phyloP scores from a whole-genome alignment of 2,888 invertebrate genomes.

The Caenorhabditis afra region DNA sequence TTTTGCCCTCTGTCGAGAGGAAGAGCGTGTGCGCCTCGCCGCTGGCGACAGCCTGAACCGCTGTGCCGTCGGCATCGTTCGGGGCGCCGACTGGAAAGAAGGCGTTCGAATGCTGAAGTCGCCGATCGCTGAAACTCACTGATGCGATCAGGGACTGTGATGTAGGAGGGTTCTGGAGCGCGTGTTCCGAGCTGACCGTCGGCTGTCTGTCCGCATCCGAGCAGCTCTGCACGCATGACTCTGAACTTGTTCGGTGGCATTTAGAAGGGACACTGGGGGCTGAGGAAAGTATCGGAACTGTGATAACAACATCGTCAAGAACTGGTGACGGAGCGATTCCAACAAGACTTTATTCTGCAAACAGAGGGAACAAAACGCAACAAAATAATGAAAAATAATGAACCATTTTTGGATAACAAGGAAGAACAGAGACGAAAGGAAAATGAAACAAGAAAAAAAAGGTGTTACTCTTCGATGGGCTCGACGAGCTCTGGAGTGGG shows the following conservation, averaged over 20 bases:
- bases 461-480: slow-evolving; percentile 11
- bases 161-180: slow-evolving; percentile 41
- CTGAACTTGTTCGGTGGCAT: too few species aligned
- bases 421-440: neutral
- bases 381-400: too few species aligned
- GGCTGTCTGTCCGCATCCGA: slow-evolving; percentile 67
- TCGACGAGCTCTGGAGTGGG: neutral
- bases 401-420: too few species aligned
- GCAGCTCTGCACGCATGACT: slow-evolving; percentile 67
- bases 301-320: neutral
- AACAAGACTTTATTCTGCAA: slow-evolving; percentile 1
- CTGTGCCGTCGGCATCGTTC: slow-evolving; percentile 58
- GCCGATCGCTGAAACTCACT: slow-evolving; percentile 36
- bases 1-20: slow-evolving; percentile 71
- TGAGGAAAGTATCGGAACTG: neutral
- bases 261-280: too few species aligned
- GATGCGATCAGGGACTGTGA: slow-evolving; percentile 65
- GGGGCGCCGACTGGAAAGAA: slow-evolving; percentile 68
- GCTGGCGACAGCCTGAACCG: slow-evolving; percentile 66
- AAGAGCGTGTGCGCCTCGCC: slow-evolving; percentile 75
- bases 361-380: too few species aligned
- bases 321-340: neutral
- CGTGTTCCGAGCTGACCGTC: slow-evolving; percentile 74
- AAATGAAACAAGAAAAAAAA: neutral
- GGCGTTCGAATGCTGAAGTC: neutral